phyloP scores from a whole-genome alignment of 2,113 vertebrate species.

The Cheilinus undulatus region DNA sequence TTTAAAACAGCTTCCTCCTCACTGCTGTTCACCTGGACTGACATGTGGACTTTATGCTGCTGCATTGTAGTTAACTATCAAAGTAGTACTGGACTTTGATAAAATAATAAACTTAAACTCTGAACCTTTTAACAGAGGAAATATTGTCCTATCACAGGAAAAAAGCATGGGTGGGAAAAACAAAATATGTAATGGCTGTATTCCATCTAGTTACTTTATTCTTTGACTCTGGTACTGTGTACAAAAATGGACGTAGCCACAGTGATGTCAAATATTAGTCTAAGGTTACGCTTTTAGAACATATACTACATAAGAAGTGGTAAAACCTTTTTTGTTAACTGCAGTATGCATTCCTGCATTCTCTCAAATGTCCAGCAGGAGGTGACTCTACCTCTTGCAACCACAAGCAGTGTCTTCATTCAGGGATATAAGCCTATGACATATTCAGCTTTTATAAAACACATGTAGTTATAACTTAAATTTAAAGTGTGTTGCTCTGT shows the following conservation, averaged over 20 bases:
- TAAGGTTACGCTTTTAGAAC: too few species aligned
- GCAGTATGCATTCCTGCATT: too few species aligned
- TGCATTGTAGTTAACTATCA: not conserved
- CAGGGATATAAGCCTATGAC: too few species aligned
- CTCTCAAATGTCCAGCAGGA: too few species aligned
- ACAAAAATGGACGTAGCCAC: not conserved
- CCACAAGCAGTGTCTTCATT: too few species aligned
- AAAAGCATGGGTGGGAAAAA: not conserved
- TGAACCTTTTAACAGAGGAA: not conserved
- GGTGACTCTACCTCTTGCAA: too few species aligned
- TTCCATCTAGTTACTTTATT: not conserved
- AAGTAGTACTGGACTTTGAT: not conserved
- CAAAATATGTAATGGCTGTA: not conserved
- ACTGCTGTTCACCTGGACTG: not conserved
- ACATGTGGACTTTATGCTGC: not conserved
- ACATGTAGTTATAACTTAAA: too few species aligned
- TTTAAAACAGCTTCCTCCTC: not conserved
- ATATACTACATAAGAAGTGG: too few species aligned
- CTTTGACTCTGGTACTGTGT: not conserved
- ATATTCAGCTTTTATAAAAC: too few species aligned
- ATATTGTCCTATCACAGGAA: not conserved
- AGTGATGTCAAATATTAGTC: not conserved
- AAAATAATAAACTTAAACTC: not conserved
- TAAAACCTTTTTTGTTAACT: too few species aligned
- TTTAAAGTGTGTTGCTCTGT: too few species aligned